Conservation (phyloP, 2,888 invertebrate species). For the Julus scandinavius region DNA sequence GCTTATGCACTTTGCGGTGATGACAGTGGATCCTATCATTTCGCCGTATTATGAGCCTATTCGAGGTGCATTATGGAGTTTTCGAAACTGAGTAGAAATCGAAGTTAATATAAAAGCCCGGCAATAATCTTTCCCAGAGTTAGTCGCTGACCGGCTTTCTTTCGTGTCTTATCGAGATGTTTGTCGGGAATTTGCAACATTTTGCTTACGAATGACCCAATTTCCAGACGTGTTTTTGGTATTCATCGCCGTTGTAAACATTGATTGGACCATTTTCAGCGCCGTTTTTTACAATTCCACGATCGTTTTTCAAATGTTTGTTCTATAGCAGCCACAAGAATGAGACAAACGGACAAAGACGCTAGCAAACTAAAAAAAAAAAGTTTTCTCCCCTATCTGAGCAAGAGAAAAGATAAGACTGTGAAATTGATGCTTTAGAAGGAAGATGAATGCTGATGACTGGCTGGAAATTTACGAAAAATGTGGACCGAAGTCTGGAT, state of each 20-base stretch:
- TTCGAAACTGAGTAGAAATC: neutral
- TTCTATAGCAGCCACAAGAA: neutral
- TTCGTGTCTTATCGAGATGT: neutral
- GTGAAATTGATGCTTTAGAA: neutral
- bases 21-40: slow-evolving; percentile 1
- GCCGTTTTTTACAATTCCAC: neutral
- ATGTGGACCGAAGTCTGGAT: too few relatives aligned
- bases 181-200: neutral
- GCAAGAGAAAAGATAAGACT: neutral
- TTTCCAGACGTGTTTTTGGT: neutral
- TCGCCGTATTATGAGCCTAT: neutral
- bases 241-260: neutral
- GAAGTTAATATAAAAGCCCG: neutral
- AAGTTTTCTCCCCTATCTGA: neutral
- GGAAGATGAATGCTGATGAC: neutral
- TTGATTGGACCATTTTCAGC: slow-evolving; percentile 6
- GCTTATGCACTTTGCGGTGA: neutral
- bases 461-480: slow-evolving; percentile 1
- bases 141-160: neutral
- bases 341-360: neutral
- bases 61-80: neutral
- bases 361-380: neutral
- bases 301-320: neutral
- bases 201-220: neutral
- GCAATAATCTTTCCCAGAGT: neutral